Evolutionary conservation across 37 sponge, comb jelly and placozoan genomes (phyloP), one percentile per base, ranked within the genome.

Genomic region (Aplysina aerophoba): DNA sequence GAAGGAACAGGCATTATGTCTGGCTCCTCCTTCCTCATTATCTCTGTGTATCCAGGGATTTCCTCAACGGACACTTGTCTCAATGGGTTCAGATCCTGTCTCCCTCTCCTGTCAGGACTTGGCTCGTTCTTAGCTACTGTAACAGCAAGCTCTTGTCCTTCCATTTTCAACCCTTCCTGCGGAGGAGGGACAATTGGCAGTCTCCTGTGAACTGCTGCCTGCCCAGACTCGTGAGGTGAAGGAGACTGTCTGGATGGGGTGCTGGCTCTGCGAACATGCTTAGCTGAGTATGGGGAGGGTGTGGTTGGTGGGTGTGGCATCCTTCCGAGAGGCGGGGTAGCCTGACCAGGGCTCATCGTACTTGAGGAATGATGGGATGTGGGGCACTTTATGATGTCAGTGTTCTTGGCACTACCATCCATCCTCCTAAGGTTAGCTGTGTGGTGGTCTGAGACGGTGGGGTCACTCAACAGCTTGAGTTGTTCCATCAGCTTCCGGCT

Each of bases 271-370:
- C 78, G 44, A 40, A 75, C 15, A 25, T 75, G 78, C 33, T 75
- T 40, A 69, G 71, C 28, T 50, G 44, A 53, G 40, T 12, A 5
- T 75, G 78, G 78, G 11, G 73, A 33, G 40, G 78, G 78, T 36
- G 78, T 75, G 78, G 78, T 75, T 36, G 78, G 78, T 53, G 78
- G 78, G 78, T 15, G 50, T 75, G 78, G 78, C 78, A 75, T 19
- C 19, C 54, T 40, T 24, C 78, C 41, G 78, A 75, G 78, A 12
- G 78, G 54, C 13, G 78, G 37, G 24, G n/a, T 75, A 50, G 38
- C 5, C 16, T 39, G 40, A 62, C 27, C 12, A 4, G 28, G 11
- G 25, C 24, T 13, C 11, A 13, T 4, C 11, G 12, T n/a, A 16
- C 24, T 44, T 36, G 38, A 36, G 1, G 44, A 25, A 24, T 36